Evolutionary conservation across 2,113 vertebrate genomes (phyloP).

Genomic region (Phylloscopus whistleri): DNA sequence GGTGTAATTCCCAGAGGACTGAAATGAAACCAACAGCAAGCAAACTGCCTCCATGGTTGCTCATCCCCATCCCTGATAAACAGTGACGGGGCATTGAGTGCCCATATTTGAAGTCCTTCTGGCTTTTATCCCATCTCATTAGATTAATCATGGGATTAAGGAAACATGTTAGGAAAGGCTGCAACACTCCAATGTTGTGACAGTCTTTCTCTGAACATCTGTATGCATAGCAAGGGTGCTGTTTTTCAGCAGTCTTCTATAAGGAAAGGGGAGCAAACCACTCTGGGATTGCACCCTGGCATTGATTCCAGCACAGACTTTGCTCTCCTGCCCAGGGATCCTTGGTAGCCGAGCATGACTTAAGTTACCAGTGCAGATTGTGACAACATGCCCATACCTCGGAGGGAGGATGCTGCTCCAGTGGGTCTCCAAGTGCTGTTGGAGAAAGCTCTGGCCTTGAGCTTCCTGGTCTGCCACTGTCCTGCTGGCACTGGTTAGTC

Average conservation of each 20-base stretch:
- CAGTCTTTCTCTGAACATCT: not conserved
- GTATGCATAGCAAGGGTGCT: rapidly evolving
- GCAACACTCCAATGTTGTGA: not conserved
- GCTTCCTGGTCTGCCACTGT: not conserved
- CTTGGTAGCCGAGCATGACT: not conserved
- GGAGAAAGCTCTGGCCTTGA: not conserved
- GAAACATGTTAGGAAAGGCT: not conserved
- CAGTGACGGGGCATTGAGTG: rapidly evolving
- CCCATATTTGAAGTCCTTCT: not conserved
- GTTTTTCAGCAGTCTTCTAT: not conserved
- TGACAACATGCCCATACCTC: not conserved
- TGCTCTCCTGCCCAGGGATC: not conserved
- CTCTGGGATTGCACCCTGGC: not conserved
- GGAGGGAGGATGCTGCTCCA: not conserved
- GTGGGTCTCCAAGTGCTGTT: not conserved
- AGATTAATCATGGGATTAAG: not conserved
- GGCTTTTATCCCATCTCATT: not conserved
- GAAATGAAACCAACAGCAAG: not conserved
- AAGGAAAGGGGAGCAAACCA: not conserved
- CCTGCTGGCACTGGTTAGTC: not conserved
- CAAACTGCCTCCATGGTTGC: rapidly evolving
- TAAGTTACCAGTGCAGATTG: not conserved
- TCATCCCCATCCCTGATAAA: not conserved
- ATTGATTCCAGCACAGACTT: not conserved
- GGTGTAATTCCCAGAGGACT: not conserved